phyloP scores from a whole-genome alignment of 1,140 invertebrate species.

The Cydia strobilella region DNA sequence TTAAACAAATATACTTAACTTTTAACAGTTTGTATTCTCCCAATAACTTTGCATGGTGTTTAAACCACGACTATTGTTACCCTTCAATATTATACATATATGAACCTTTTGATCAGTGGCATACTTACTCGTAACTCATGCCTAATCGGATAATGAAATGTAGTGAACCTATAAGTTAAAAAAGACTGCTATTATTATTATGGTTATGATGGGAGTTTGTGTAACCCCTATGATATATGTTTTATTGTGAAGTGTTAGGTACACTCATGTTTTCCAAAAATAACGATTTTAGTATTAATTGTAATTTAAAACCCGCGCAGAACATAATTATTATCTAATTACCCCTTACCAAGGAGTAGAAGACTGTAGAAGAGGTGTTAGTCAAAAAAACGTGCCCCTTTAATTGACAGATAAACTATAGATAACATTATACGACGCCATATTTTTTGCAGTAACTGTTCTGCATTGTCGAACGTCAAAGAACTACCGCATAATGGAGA shows the following conservation, averaged over 20 bases:
- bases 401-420: too few relatives aligned
- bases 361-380: too few relatives aligned
- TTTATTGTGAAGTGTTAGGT: conserved; percentile 46
- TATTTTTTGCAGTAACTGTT: too few relatives aligned
- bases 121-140: background rate
- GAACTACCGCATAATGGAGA: too few relatives aligned
- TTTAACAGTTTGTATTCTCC: background rate
- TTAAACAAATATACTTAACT: conserved; percentile 2
- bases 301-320: background rate
- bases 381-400: too few relatives aligned
- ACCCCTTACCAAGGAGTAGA: background rate
- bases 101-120: background rate
- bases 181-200: conserved; percentile 6
- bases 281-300: background rate
- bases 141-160: background rate
- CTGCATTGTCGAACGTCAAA: too few relatives aligned
- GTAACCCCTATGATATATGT: conserved; percentile 40
- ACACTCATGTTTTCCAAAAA: background rate
- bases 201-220: conserved; percentile 48
- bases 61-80: conserved; percentile 28
- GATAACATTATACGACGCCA: too few relatives aligned
- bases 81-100: conserved; percentile 14
- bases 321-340: background rate
- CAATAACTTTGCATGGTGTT: conserved; percentile 35
- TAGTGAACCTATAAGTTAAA: background rate